Conservation (phyloP, 2,797 vertebrate genomes). For the Sebastes miniatus region DNA sequence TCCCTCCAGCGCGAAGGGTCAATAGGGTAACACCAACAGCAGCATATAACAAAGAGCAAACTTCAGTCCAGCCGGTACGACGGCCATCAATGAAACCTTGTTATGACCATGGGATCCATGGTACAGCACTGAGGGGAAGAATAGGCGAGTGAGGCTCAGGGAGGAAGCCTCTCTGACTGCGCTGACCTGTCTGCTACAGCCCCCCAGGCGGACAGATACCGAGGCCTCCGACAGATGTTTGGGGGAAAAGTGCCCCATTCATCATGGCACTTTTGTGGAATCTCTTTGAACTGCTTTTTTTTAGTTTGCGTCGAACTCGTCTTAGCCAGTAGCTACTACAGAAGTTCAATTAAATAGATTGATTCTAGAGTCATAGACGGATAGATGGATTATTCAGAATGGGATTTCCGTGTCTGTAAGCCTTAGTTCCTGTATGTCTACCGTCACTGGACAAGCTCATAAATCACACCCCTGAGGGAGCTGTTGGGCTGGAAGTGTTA, state of each 20-base stretch:
- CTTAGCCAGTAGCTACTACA: background rate
- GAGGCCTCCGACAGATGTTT: conserved; percentile 73
- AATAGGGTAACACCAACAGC: conserved; percentile 59
- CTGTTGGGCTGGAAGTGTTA: conserved; percentile 31
- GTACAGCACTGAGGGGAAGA: conserved; percentile 25
- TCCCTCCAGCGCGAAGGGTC: conserved; percentile 55
- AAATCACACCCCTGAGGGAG: conserved; percentile 41
- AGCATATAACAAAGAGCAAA: conserved; percentile 54
- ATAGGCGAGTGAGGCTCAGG: conserved; percentile 31
- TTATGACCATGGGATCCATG: conserved; percentile 52
- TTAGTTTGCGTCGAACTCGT: conserved; percentile 13
- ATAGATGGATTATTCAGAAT: background rate
- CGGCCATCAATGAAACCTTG: conserved; percentile 70
- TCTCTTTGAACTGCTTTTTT: conserved; percentile 68
- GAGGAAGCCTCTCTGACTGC: conserved; percentile 62
- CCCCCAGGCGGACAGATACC: conserved; percentile 51
- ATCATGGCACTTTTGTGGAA: conserved; percentile 62
- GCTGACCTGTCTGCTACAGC: conserved; percentile 60
- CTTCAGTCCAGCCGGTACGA: conserved; percentile 21
- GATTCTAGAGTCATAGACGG: background rate
- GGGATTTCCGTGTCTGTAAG: conserved; percentile 29
- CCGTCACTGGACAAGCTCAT: conserved; percentile 9
- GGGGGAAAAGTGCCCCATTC: conserved; percentile 63
- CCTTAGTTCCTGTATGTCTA: conserved; percentile 42
- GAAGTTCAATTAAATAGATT: background rate